Conservation (phyloP, 2,888 invertebrate genomes). For the Julus scanicus region DNA sequence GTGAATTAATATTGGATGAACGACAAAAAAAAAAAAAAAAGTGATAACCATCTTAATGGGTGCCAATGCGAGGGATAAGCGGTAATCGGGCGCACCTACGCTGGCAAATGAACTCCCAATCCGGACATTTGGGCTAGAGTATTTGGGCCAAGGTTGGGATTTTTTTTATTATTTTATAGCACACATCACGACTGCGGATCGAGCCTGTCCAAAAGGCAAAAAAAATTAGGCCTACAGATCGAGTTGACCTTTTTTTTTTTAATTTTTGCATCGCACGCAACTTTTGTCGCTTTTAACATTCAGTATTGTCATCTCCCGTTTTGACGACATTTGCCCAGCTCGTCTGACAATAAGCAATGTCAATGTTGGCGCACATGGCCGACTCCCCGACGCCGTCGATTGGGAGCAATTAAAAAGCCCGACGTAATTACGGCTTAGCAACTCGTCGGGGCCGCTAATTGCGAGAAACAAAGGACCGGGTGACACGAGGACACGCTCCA, state of each 20-base stretch:
- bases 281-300: neutral
- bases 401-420: neutral
- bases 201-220: neutral
- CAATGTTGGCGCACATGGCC: neutral
- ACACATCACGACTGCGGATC: too few relatives aligned
- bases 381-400: neutral
- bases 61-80: too few relatives aligned
- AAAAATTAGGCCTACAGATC: neutral
- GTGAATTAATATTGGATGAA: too few relatives aligned
- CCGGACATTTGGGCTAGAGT: neutral
- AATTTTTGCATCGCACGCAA: neutral
- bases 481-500: too few relatives aligned
- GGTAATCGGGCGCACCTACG: too few relatives aligned
- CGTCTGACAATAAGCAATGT: neutral
- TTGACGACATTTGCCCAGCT: neutral
- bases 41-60: too few relatives aligned
- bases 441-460: neutral
- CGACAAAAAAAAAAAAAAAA: too few relatives aligned
- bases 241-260: neutral
- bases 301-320: neutral
- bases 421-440: too few relatives aligned
- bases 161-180: neutral
- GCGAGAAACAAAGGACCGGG: neutral
- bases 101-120: too few relatives aligned
- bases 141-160: neutral